A percentile compares a stretch with the other conserved stretches of the same genome.
These are phyloP conservation scores for Alca torda DNA, from an alignment of 2,797 vertebrate genomes.

Conservation along the genomic window DNA sequence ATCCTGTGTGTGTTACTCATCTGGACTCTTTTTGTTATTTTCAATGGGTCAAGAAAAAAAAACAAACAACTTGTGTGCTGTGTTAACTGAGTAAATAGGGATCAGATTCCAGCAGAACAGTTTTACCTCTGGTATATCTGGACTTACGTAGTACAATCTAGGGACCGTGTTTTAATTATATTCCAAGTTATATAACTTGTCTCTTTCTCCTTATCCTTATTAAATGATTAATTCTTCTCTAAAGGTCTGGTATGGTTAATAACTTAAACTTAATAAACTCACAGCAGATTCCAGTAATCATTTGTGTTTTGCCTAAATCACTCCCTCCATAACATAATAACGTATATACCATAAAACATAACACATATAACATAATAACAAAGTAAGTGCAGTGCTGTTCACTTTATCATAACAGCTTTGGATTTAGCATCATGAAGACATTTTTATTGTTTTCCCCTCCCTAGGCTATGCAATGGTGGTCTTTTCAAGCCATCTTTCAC, in stretches of 20 bases:
- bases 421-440: too few relatives aligned
- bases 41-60: not conserved
- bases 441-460: not conserved
- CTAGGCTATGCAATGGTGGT: not conserved
- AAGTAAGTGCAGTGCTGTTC: accelerated
- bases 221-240: not conserved
- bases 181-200: not conserved
- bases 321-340: not conserved
- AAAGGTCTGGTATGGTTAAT: not conserved
- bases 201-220: not conserved
- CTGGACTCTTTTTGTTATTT: not conserved
- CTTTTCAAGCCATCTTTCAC: not conserved
- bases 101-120: not conserved
- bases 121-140: not conserved
- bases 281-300: not conserved
- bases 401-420: not conserved
- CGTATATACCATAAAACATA: too few relatives aligned
- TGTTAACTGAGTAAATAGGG: not conserved
- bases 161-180: not conserved
- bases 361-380: not conserved
- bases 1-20: not conserved
- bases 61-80: not conserved
- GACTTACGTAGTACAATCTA: not conserved
- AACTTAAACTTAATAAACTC: not conserved
- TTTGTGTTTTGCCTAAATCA: not conserved